phyloP scores from a whole-genome alignment of 2,113 vertebrate genomes.

The Mungos mungo region DNA sequence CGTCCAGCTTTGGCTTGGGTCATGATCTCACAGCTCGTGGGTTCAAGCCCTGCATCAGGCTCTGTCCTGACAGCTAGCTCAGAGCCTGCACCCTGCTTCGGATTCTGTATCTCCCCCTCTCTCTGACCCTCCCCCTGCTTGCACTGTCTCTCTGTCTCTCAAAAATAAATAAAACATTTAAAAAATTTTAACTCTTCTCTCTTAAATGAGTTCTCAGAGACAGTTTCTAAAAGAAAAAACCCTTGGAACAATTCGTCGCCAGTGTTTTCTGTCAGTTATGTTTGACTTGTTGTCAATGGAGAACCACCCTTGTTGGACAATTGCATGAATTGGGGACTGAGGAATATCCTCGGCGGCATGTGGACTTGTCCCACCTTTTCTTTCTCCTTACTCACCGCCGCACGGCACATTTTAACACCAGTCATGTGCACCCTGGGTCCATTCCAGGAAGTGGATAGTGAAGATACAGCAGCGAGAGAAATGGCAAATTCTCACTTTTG shows the following conservation, averaged over 20 bases:
- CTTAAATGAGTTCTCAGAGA: neutral
- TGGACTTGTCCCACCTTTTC: neutral
- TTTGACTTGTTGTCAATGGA: neutral
- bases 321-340: neutral
- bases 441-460: slow-evolving; percentile 20
- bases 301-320: neutral
- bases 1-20: too few relatives aligned
- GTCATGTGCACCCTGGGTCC: neutral
- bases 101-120: too few relatives aligned
- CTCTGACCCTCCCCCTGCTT: too few relatives aligned
- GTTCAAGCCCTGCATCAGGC: too few relatives aligned
- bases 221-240: neutral
- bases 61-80: too few relatives aligned
- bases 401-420: neutral
- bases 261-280: neutral
- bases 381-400: neutral
- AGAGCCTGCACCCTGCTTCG: too few relatives aligned
- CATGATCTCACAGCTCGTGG: too few relatives aligned
- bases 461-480: neutral
- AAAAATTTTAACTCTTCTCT: neutral
- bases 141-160: too few relatives aligned
- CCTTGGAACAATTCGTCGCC: neutral
- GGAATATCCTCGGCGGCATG: neutral
- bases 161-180: too few relatives aligned
- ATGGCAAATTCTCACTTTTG: neutral